Conservation (phyloP, 2,113 vertebrate species). For the Ailurus styani region DNA sequence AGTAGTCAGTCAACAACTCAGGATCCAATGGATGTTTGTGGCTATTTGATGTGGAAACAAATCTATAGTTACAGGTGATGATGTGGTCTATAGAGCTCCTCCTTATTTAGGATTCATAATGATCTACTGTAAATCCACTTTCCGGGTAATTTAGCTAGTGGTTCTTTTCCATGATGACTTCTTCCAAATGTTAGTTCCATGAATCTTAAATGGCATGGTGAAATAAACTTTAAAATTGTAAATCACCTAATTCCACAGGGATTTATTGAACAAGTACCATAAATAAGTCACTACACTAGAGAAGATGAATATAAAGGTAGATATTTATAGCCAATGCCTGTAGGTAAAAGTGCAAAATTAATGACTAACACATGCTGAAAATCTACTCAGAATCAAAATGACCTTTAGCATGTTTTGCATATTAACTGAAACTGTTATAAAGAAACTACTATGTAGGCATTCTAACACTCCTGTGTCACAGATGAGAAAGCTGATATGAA, state of each 20-base stretch:
- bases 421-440: not conserved
- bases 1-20: not conserved
- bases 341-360: not conserved
- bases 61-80: not conserved
- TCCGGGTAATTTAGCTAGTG: not conserved
- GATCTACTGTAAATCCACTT: not conserved
- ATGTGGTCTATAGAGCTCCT: not conserved
- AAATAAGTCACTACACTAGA: not conserved
- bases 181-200: not conserved
- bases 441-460: not conserved
- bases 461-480: not conserved
- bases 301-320: not conserved
- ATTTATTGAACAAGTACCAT: not conserved
- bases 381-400: not conserved
- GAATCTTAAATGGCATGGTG: not conserved
- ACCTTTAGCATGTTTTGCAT: not conserved
- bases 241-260: not conserved
- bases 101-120: not conserved
- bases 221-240: not conserved
- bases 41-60: not conserved
- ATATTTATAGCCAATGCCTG: not conserved
- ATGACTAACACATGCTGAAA: not conserved
- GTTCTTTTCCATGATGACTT: not conserved
- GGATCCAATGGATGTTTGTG: not conserved
- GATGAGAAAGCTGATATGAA: not conserved